Conservation (phyloP, 1,140 invertebrate genomes). For the Zaprionus davidi region DNA sequence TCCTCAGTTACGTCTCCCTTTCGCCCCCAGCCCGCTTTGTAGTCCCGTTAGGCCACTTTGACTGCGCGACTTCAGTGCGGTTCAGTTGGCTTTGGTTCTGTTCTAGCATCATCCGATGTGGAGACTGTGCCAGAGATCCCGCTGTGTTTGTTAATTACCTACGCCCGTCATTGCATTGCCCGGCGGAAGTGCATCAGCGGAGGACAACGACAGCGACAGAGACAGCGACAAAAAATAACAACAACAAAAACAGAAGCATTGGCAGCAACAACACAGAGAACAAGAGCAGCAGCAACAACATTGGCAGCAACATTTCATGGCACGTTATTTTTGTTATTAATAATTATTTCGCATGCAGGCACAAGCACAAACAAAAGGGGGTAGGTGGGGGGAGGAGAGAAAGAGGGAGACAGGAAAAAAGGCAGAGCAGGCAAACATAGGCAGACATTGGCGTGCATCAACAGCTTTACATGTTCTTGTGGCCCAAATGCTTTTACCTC, state of each 20-base stretch:
- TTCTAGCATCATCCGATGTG: background rate
- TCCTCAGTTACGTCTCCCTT: background rate
- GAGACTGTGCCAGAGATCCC: slow-evolving; percentile 14
- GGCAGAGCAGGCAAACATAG: slow-evolving; percentile 17
- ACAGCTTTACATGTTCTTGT: slow-evolving; percentile 55
- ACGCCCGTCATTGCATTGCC: slow-evolving; percentile 29
- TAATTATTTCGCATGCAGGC: slow-evolving; percentile 72
- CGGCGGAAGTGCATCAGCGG: slow-evolving; percentile 45
- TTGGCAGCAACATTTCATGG: slow-evolving; percentile 58
- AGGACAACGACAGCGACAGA: slow-evolving; percentile 42
- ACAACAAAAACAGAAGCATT: slow-evolving; percentile 39
- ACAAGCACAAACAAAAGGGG: slow-evolving; percentile 22
- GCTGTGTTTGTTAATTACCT: slow-evolving; percentile 73
- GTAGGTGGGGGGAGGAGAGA: background rate
- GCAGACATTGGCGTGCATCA: slow-evolving; percentile 46
- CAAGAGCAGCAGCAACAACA: slow-evolving; percentile 42
- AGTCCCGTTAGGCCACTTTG: slow-evolving; percentile 14
- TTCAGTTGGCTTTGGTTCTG: slow-evolving; percentile 15
- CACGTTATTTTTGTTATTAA: slow-evolving; percentile 74
- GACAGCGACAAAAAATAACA: slow-evolving; percentile 20
- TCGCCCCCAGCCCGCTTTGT: background rate
- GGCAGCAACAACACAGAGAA: slow-evolving; percentile 41
- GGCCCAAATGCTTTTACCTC: slow-evolving; percentile 2
- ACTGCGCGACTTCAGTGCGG: slow-evolving; percentile 22
- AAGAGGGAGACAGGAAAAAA: background rate